phyloP scores from a whole-genome alignment of 2,888 invertebrate genomes.

The Oxycera nigricornis region DNA sequence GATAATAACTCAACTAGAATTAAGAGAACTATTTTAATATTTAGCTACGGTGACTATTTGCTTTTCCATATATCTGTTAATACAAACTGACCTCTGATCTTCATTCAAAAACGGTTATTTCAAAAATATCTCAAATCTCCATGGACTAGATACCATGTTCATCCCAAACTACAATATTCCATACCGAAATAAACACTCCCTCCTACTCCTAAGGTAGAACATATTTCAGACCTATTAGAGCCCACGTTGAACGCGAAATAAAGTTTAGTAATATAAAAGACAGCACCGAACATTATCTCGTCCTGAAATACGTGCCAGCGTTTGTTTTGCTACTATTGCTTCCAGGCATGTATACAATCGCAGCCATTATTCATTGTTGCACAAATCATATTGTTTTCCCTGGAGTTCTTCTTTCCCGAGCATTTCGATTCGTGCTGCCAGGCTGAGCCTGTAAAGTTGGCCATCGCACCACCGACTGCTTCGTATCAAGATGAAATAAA shows the following conservation, averaged over 20 bases:
- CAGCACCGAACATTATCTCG: conserved; percentile 30
- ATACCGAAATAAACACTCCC: background rate
- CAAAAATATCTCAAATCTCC: too few species aligned
- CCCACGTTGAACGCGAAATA: background rate
- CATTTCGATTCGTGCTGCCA: conserved; percentile 21
- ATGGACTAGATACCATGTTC: too few species aligned
- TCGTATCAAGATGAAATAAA: conserved; percentile 32
- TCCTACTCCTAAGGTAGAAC: background rate
- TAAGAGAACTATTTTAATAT: too few species aligned
- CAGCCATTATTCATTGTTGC: conserved; percentile 37
- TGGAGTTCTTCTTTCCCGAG: conserved; percentile 16
- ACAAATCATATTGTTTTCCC: conserved; percentile 37
- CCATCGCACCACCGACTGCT: background rate
- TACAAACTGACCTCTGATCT: too few species aligned
- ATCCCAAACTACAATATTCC: background rate
- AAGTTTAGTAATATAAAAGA: conserved; percentile 11
- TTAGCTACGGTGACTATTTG: too few species aligned
- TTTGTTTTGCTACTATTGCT: conserved; percentile 6
- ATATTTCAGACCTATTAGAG: background rate
- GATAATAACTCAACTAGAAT: too few species aligned
- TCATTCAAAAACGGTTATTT: too few species aligned
- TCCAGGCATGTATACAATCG: conserved; percentile 8
- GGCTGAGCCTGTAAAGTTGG: background rate
- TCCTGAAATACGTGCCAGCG: conserved; percentile 23
- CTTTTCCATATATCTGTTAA: too few species aligned